Evolutionary conservation across 1,140 invertebrate genomes (phyloP), one percentile per base, ranked within the genome.

Genomic region (Zaprionus ornatus): DNA sequence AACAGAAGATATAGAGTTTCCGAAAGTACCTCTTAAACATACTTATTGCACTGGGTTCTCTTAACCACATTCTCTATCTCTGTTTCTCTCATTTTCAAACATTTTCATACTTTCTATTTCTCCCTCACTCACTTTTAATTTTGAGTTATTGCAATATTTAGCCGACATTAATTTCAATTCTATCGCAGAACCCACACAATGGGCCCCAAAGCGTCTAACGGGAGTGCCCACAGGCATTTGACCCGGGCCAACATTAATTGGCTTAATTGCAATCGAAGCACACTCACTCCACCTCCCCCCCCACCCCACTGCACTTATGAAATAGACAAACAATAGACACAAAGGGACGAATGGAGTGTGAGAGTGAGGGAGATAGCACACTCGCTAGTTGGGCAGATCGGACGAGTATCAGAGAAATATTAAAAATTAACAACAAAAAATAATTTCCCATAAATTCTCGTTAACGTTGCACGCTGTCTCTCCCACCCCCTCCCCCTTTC

Each of bases 381-480:
- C n/a, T 45, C 40, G 3, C 40, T 17, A 45, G 60, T 15, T 35
- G 23, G 17, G 21, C 27, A 55, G 55, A 25, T 57, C 29, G 55
- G 1, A 10, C 3, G 63, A 55, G 29, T 72, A 82, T 78, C 74
- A 77, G 69, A 61, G 63, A 90, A 82, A 85, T 90, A 90, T 90
- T 90, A 90, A 82, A 90, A 90, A 90, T 90, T 82, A 90, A 90
- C 86, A 82, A 85, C 85, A 79, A 90, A 90, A 90, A 79, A 90
- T 90, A 90, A 85, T 90, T 90, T 90, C 85, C 86, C 85, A 90
- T 90, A 90, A 90, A 90, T 90, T 90, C 85, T 90, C 86, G 86
- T 90, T 90, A 90, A 90, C 83, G 45, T 54, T 57, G 19, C 25
- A 25, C 40, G 45, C 37, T 42, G 21, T 13, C 52, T 45, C 37